phyloP scores from a whole-genome alignment of 2,797 vertebrate genomes.

The Limnodromus scolopaceus region DNA sequence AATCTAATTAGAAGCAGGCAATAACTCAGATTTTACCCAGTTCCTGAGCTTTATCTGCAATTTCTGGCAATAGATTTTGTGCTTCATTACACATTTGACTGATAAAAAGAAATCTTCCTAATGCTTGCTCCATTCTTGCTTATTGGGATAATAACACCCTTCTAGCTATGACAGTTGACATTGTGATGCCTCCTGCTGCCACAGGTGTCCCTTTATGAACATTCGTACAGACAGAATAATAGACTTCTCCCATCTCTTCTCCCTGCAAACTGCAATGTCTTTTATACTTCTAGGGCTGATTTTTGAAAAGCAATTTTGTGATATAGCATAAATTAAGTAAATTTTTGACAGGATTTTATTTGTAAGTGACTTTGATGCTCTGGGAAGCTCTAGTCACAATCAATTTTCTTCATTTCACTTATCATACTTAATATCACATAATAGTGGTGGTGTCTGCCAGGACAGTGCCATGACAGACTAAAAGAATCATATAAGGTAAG shows the following conservation, averaged over 20 bases:
- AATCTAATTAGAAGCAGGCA: background rate
- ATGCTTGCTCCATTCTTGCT: background rate
- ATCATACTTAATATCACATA: background rate
- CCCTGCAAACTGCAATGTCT: background rate
- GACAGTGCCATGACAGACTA: background rate
- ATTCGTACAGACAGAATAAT: background rate
- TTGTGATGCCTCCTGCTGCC: background rate
- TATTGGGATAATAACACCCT: constrained; percentile 27
- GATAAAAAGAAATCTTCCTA: background rate
- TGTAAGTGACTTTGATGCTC: background rate
- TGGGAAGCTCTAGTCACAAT: background rate
- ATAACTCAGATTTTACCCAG: background rate
- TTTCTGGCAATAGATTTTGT: constrained; percentile 4
- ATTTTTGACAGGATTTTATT: constrained; percentile 38
- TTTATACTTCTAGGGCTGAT: background rate
- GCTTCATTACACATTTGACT: background rate
- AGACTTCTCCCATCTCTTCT: background rate
- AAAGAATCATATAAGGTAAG: background rate
- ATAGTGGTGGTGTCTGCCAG: background rate
- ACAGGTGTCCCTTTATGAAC: background rate
- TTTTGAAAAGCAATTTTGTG: background rate
- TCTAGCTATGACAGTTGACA: background rate
- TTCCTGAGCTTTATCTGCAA: background rate
- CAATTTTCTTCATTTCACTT: background rate
- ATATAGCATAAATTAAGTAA: background rate